phyloP scores from a whole-genome alignment of 2,797 vertebrate genomes.

The Sternarchorhynchus goeldii region DNA sequence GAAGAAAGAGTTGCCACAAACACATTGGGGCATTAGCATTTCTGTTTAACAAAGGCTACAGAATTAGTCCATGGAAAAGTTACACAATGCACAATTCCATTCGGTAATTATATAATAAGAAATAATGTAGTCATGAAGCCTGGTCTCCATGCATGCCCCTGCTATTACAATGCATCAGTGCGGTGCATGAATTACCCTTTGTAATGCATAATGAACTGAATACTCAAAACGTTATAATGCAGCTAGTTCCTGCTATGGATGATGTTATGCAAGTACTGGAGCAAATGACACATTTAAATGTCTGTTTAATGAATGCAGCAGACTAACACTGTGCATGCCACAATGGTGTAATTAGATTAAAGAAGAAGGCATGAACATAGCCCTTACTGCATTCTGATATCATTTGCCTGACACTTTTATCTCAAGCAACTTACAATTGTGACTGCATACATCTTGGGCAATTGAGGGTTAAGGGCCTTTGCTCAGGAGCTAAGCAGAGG shows the following conservation, averaged over 20 bases:
- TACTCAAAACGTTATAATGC: not conserved
- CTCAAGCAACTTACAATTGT: too few relatives aligned
- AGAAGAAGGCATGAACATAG: not conserved
- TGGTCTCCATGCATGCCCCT: too few relatives aligned
- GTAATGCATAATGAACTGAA: not conserved
- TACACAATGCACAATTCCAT: not conserved
- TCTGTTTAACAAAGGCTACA: not conserved
- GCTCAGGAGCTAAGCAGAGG: too few relatives aligned
- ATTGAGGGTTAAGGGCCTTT: too few relatives aligned
- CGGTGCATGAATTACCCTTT: not conserved
- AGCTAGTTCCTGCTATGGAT: slow-evolving; percentile 1
- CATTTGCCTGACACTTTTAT: too few relatives aligned
- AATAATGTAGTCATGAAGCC: not conserved
- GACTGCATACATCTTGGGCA: too few relatives aligned
- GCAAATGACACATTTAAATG: not conserved
- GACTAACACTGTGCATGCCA: not conserved
- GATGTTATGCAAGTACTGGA: not conserved
- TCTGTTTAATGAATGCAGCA: slow-evolving; percentile 13
- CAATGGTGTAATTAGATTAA: slow-evolving; percentile 12
- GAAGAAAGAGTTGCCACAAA: too few relatives aligned
- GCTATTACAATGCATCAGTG: not conserved
- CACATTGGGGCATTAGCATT: too few relatives aligned
- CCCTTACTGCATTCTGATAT: not conserved
- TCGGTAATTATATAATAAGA: not conserved
- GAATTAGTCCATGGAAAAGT: not conserved